Conservation (phyloP, 1,140 invertebrate species). For the Cepaea nemoralis region DNA sequence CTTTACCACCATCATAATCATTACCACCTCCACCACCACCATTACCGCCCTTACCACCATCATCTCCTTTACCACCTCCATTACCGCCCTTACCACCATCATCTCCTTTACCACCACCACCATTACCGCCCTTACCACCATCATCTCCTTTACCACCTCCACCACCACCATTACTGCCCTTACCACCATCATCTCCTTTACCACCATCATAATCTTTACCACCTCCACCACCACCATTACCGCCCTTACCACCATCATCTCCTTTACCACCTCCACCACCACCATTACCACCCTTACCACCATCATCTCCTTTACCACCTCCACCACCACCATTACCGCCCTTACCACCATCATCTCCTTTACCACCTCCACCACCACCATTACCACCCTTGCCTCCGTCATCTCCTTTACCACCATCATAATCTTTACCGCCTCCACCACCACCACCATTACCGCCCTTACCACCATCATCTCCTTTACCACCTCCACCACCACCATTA, state of each 20-base stretch:
- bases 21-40: background rate
- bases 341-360: background rate
- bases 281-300: background rate
- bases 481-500: background rate
- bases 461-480: background rate
- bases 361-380: background rate
- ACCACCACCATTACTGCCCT: background rate
- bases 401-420: background rate
- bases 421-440: background rate
- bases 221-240: background rate
- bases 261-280: background rate
- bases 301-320: background rate
- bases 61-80: background rate
- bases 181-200: background rate
- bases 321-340: background rate
- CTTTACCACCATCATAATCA: background rate
- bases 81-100: background rate
- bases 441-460: background rate
- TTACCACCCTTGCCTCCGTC: background rate
- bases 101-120: too few relatives aligned
- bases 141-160: background rate
- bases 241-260: background rate
- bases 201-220: constrained; percentile 4
- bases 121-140: background rate
- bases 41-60: background rate